Conservation (phyloP, 1,140 invertebrate genomes). For the Drosophila punjabiensis region DNA sequence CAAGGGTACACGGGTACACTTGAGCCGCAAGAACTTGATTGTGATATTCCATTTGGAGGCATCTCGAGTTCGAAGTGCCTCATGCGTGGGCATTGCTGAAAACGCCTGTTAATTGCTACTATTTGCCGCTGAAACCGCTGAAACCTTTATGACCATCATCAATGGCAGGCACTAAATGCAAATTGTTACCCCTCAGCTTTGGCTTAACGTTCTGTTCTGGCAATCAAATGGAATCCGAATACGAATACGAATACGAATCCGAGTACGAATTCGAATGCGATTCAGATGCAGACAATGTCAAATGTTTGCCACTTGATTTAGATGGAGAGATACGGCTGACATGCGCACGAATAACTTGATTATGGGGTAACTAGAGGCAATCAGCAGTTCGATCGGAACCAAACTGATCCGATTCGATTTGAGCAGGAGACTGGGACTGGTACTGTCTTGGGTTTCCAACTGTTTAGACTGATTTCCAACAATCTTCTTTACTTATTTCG, state of each 20-base stretch:
- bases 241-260: constrained; percentile 4
- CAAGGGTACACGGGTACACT: constrained; percentile 2
- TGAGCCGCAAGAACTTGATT: constrained; percentile 27
- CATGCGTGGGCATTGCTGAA: constrained; percentile 7
- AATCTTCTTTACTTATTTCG: constrained; percentile 1
- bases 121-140: constrained; percentile 15
- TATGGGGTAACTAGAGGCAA: constrained; percentile 46
- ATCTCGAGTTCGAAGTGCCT: not conserved
- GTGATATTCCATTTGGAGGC: constrained; percentile 14
- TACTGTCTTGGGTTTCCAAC: not conserved
- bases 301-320: constrained; percentile 54
- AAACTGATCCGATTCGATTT: not conserved
- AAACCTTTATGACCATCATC: constrained; percentile 39
- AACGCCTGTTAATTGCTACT: constrained; percentile 26
- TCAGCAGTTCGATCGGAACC: constrained; percentile 12
- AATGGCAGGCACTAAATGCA: constrained; percentile 24
- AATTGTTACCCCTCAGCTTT: constrained; percentile 21
- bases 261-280: constrained; percentile 2
- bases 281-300: constrained; percentile 42
- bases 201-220: constrained; percentile 16
- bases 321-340: constrained; percentile 52
- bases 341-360: constrained; percentile 66
- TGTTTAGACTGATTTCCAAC: not conserved
- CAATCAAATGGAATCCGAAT: constrained; percentile 31
- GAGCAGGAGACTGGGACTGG: constrained; percentile 2